Evolutionary conservation across 2,888 invertebrate species (phyloP).

Genomic region (Eilema sororculum): DNA sequence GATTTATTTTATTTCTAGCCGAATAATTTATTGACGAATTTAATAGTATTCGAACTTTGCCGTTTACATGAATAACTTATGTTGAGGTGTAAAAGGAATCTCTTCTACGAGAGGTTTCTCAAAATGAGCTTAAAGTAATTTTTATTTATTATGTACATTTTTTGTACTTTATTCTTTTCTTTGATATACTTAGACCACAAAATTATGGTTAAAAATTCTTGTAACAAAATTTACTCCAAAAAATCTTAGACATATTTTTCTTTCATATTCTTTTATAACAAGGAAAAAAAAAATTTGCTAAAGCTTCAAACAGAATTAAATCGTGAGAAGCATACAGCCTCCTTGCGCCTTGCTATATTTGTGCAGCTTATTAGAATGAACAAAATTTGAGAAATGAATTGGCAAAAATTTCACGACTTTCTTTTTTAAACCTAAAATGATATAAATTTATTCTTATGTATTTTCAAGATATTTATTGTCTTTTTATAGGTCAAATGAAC

Average conservation of each 20-base stretch:
- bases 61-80: not conserved
- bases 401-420: not conserved
- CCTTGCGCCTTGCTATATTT: not conserved
- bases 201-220: not conserved
- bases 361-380: not conserved
- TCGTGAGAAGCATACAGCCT: not conserved
- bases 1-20: not conserved
- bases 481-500: not conserved
- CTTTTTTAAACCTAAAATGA: not conserved
- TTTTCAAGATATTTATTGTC: too few species aligned
- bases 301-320: not conserved
- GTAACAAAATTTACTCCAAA: not conserved
- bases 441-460: not conserved
- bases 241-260: not conserved
- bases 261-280: not conserved
- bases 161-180: too few species aligned
- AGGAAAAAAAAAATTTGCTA: not conserved
- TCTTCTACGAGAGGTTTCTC: too few species aligned
- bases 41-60: not conserved
- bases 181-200: not conserved
- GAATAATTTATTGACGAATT: not conserved
- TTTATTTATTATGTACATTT: too few species aligned
- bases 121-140: too few species aligned
- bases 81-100: too few species aligned
- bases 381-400: not conserved